These are phyloP conservation scores for Molorchus minor DNA, from an alignment of 2,888 invertebrate species.

Conservation along the genomic window DNA sequence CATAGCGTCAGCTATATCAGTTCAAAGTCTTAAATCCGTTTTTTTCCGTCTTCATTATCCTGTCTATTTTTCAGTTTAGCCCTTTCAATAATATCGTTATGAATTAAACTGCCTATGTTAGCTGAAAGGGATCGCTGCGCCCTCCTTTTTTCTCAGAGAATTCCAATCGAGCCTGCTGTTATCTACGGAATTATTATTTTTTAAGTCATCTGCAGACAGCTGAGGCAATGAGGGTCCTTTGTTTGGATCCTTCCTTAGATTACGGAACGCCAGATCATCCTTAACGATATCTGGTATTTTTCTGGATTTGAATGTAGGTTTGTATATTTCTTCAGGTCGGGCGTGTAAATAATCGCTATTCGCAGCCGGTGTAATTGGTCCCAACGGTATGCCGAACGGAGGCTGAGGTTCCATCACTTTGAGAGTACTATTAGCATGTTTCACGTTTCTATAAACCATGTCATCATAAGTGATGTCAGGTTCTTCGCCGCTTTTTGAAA, in stretches of 20 bases:
- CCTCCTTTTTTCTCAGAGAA: constrained; percentile 75
- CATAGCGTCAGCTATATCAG: constrained; percentile 63
- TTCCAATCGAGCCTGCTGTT: constrained; percentile 53
- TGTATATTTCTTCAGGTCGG: constrained; percentile 68
- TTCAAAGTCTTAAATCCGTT: constrained; percentile 53
- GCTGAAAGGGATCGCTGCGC: constrained; percentile 85
- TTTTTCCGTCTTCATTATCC: no score
- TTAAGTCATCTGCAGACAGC: constrained; percentile 64
- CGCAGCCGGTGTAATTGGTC: constrained; percentile 82
- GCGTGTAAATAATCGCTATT: constrained; percentile 87
- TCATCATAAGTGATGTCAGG: constrained; percentile 87
- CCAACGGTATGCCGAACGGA: constrained; percentile 89
- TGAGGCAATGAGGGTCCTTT: constrained; percentile 64
- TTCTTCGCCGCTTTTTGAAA: constrained; percentile 62
- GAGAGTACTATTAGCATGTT: constrained; percentile 77
- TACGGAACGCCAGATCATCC: constrained; percentile 88
- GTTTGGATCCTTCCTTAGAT: constrained; percentile 81
- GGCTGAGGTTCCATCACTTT: constrained; percentile 84
- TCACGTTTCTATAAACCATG: constrained; percentile 82
- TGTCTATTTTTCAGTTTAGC: constrained; percentile 34
- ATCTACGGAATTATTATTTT: constrained; percentile 61
- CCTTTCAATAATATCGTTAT: constrained; percentile 66
- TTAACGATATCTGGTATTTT: constrained; percentile 83
- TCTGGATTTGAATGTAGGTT: constrained; percentile 71
- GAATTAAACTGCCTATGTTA: constrained; percentile 81